Conservation (phyloP, 2,113 vertebrate genomes). For the Sorex araneus region DNA sequence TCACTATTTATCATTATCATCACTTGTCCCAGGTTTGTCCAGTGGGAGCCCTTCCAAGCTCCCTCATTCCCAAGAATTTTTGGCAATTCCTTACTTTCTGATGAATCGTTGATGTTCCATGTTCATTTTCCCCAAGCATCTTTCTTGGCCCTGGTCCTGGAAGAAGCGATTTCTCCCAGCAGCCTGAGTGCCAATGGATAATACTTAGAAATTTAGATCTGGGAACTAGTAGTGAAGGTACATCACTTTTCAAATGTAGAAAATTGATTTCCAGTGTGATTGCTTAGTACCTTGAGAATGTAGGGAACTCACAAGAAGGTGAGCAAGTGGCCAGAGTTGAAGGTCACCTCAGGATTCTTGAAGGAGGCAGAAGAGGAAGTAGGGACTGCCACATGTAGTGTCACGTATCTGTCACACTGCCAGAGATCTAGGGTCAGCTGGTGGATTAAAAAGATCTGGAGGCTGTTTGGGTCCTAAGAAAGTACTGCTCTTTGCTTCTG, state of each 20-base stretch:
- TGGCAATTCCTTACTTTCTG: background rate
- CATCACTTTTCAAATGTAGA: background rate
- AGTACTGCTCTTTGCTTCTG: background rate
- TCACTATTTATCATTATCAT: background rate
- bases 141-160: background rate
- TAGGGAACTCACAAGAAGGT: background rate
- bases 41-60: background rate
- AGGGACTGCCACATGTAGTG: background rate
- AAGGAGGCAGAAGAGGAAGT: background rate
- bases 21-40: background rate
- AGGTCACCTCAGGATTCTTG: background rate
- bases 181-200: background rate
- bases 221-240: background rate
- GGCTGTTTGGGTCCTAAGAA: constrained; percentile 4
- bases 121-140: constrained; percentile 1
- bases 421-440: background rate
- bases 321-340: background rate
- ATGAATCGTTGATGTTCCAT: background rate
- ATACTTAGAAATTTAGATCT: constrained; percentile 8
- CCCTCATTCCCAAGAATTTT: background rate
- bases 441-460: background rate
- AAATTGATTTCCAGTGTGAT: background rate
- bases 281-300: background rate
- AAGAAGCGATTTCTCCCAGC: background rate
- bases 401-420: background rate